phyloP scores from a whole-genome alignment of 64 coral and sea anemone genomes.

The Orbicella faveolata region DNA sequence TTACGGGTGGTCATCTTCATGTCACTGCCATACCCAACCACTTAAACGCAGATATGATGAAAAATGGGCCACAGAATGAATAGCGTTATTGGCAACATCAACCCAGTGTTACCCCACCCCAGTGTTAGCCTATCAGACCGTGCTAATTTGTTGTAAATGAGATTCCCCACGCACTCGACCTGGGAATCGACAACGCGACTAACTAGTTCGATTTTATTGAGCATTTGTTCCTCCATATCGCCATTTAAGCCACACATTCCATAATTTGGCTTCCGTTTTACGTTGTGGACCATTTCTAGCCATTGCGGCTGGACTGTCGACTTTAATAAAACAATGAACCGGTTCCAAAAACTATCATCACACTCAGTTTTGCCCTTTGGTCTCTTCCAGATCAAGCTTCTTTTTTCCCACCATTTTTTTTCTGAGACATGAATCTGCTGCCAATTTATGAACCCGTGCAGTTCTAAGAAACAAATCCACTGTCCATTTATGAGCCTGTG shows the following conservation, averaged over 20 bases:
- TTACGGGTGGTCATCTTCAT: slow-evolving; percentile 17
- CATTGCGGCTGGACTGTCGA: slow-evolving; percentile 20
- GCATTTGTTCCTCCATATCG: slow-evolving; percentile 32
- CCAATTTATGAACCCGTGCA: slow-evolving; percentile 32
- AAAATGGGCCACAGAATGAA: slow-evolving; percentile 58
- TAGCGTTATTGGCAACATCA: slow-evolving; percentile 38
- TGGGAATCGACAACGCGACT: slow-evolving; percentile 59
- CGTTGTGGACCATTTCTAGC: neutral
- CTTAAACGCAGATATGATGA: slow-evolving; percentile 40
- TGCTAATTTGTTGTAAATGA: slow-evolving; percentile 4
- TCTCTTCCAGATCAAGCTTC: slow-evolving; percentile 1
- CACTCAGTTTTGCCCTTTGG: too few species aligned
- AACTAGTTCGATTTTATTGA: slow-evolving; percentile 60
- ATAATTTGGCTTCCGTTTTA: slow-evolving; percentile 59
- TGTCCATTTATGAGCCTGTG: slow-evolving; percentile 31
- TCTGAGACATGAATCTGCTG: slow-evolving; percentile 46
- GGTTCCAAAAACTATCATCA: slow-evolving; percentile 51
- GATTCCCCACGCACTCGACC: slow-evolving; percentile 24
- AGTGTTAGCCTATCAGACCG: neutral
- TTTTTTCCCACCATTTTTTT: slow-evolving; percentile 48
- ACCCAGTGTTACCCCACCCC: neutral
- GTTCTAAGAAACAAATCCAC: slow-evolving; percentile 19
- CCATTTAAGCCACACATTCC: slow-evolving; percentile 41
- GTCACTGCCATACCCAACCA: slow-evolving; percentile 48
- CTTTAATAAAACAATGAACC: slow-evolving; percentile 38